Evolutionary conservation across 2,797 vertebrate species (phyloP).

Genomic region (Graptemys geographica): DNA sequence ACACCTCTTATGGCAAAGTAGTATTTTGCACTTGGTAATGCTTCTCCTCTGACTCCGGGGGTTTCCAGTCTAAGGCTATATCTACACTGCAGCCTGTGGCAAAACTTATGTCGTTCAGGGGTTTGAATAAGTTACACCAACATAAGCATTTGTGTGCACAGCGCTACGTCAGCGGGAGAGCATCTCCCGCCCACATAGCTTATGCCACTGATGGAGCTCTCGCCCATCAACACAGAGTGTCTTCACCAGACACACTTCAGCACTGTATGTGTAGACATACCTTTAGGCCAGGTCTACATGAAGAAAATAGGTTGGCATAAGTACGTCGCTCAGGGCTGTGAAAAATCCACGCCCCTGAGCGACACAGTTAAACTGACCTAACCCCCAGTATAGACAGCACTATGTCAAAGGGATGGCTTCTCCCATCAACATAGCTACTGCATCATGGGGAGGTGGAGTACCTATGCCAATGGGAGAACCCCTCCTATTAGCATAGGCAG

Average conservation of each 20-base stretch:
- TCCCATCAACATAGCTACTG: not conserved
- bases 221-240: too few species aligned
- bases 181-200: too few species aligned
- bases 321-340: not conserved
- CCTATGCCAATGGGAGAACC: not conserved
- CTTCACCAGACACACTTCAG: too few species aligned
- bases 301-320: not conserved
- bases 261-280: too few species aligned
- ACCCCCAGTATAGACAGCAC: not conserved
- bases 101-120: too few species aligned
- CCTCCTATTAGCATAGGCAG: not conserved
- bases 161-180: too few species aligned
- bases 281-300: not conserved
- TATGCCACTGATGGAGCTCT: too few species aligned
- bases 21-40: not conserved
- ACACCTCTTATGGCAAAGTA: not conserved
- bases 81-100: too few species aligned
- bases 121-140: too few species aligned
- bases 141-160: too few species aligned
- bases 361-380: not conserved
- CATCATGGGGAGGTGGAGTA: not conserved
- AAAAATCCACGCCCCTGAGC: not conserved
- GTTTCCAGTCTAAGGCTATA: not conserved
- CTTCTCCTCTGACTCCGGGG: not conserved
- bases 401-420: not conserved